Evolutionary conservation across 2,797 vertebrate species (phyloP), one percentile per base, ranked within the genome.

Genomic region (Spinibarbus caldwelli): DNA sequence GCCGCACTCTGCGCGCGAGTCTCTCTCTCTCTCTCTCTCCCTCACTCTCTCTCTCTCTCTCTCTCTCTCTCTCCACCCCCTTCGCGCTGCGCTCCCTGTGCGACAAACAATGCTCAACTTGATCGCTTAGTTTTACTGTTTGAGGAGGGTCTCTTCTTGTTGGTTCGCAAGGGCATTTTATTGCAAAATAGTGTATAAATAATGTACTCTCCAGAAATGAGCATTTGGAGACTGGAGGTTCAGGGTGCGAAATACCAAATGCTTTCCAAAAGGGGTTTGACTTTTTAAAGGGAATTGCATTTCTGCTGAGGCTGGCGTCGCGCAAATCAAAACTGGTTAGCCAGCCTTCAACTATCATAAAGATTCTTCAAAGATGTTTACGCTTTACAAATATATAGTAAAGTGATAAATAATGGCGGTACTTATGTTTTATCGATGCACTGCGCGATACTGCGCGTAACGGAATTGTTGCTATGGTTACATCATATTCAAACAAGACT

Each of bases 1-100:
- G 97, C 97, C 96, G 97, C 97, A 96, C 95, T 94, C 92, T 92
- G 96, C 96, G 95, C 96, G 94, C 95, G 96, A 96, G 95, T 47
- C 71, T 47, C 71, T 81, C 93, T 75, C 88, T 82, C 89, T 88
- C 91, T 85, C 36, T 38, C 36, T 6, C 91, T 87, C 90, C 77
- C 90, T 86, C 89, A 79, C 89, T 89, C 87, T 82, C 88, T 85
- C n/a, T n/a, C n/a, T n/a, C n/a, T n/a, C n/a, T n/a, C n/a, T n/a
- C n/a, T n/a, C 87, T 70, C 89, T 67, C 88, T 87, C 87, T 90
- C 90, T 89, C 87, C 90, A 90, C 93, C 92, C 91, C 90, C 90
- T 91, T 85, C 87, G n/a, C 36, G 89, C 88, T 90, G 84, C 87
- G 57, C 59, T 84, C 88, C 90, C 88, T 90, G 93, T 92, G 94